Evolutionary conservation across 2,888 invertebrate genomes (phyloP).

Genomic region (Lamellibrachia satsuma): DNA sequence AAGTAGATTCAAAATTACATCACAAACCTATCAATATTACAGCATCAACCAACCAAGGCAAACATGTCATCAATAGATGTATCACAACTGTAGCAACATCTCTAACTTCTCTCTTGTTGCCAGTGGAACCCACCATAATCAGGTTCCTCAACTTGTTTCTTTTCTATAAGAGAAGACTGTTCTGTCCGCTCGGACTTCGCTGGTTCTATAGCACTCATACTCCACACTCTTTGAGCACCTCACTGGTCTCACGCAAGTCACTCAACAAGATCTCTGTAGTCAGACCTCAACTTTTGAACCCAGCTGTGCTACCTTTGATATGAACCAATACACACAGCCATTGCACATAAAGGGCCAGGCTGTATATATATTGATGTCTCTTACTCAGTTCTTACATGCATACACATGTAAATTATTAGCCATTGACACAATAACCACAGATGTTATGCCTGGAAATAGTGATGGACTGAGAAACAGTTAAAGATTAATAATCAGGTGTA

Average conservation of each 20-base stretch:
- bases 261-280: not conserved
- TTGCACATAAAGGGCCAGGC: not conserved
- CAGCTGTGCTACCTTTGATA: not conserved
- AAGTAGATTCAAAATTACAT: slow-evolving; percentile 35
- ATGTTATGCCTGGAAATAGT: not conserved
- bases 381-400: not conserved
- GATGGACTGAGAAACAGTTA: not conserved
- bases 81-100: no score
- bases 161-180: not conserved
- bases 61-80: no score
- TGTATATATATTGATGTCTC: not conserved
- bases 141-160: not conserved
- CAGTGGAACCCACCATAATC: not conserved
- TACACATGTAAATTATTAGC: not conserved
- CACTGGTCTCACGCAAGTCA: not conserved
- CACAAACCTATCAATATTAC: not conserved
- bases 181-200: not conserved
- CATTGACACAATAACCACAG: not conserved
- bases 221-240: not conserved
- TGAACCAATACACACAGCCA: not conserved
- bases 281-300: not conserved
- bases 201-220: not conserved
- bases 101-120: no score
- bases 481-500: not conserved
- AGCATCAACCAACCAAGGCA: not conserved